Percentiles rank a stretch among this genome's conserved stretches.
phyloP scores from a whole-genome alignment of 2,797 vertebrate species.

The Anguilla anguilla region DNA sequence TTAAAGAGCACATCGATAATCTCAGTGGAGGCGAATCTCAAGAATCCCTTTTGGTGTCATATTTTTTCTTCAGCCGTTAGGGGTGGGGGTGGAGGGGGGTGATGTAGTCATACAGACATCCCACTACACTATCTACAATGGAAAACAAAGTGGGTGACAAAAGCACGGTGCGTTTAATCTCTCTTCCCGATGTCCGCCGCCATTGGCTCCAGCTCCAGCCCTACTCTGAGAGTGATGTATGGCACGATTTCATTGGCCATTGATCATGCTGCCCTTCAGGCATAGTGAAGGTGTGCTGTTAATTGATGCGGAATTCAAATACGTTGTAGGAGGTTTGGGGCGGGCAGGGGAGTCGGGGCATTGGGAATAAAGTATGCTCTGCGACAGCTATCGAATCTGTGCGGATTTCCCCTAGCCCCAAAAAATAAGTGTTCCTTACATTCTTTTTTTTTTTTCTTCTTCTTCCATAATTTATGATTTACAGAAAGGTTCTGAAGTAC shows the following conservation, averaged over 20 bases:
- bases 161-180: background rate
- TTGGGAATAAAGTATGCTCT: background rate
- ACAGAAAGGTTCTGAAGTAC: background rate
- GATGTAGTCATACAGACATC: background rate
- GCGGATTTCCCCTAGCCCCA: background rate
- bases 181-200: background rate
- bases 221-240: background rate
- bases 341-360: too few relatives aligned
- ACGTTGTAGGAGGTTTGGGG: background rate
- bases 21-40: background rate
- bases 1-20: background rate
- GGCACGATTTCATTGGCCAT: background rate
- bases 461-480: background rate
- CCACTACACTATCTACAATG: background rate
- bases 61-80: background rate
- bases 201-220: background rate
- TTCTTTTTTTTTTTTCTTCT: too few relatives aligned
- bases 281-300: background rate
- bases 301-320: background rate
- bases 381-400: background rate
- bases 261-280: background rate
- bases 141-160: background rate
- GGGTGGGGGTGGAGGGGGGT: background rate
- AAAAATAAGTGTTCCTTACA: background rate
- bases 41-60: background rate